Percentiles rank a stretch among this genome's conserved stretches.
phyloP scores from a whole-genome alignment of 2,113 vertebrate species.

The Neodon shergylaensis region DNA sequence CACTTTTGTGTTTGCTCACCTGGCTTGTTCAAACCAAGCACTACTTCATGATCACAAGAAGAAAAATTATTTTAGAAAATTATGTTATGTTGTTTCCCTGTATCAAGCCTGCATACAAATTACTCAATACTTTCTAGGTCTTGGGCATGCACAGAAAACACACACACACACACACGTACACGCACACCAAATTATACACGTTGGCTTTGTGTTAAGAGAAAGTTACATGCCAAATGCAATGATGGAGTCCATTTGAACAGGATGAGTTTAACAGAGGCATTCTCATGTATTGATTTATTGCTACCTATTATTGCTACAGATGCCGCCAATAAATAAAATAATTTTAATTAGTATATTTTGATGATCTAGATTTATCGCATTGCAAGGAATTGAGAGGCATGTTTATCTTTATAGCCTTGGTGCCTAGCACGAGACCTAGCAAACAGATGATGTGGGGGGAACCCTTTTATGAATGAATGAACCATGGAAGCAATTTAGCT shows the following conservation, averaged over 20 bases:
- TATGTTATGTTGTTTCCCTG: not conserved
- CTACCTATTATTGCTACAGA: not conserved
- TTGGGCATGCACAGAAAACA: not conserved
- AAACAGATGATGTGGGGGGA: not conserved
- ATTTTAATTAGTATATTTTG: not conserved
- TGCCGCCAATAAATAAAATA: not conserved
- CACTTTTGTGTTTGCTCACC: not conserved
- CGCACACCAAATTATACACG: too few relatives aligned
- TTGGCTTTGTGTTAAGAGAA: not conserved
- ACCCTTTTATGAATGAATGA: slow-evolving; percentile 43
- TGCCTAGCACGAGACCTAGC: not conserved
- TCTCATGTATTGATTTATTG: not conserved
- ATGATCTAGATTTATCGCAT: not conserved
- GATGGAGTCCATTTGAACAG: not conserved
- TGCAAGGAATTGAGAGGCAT: not conserved
- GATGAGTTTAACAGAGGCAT: not conserved
- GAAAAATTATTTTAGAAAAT: not conserved
- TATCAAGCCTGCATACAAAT: not conserved
- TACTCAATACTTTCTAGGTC: not conserved
- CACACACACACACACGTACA: not conserved
- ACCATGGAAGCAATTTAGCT: not conserved
- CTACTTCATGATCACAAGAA: not conserved
- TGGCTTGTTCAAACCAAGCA: not conserved
- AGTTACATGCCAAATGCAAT: not conserved
- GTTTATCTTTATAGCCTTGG: not conserved